These are phyloP conservation scores for Spatulosminthurus flaviceps DNA, from an alignment of 2,888 invertebrate genomes.

Conservation along the genomic window DNA sequence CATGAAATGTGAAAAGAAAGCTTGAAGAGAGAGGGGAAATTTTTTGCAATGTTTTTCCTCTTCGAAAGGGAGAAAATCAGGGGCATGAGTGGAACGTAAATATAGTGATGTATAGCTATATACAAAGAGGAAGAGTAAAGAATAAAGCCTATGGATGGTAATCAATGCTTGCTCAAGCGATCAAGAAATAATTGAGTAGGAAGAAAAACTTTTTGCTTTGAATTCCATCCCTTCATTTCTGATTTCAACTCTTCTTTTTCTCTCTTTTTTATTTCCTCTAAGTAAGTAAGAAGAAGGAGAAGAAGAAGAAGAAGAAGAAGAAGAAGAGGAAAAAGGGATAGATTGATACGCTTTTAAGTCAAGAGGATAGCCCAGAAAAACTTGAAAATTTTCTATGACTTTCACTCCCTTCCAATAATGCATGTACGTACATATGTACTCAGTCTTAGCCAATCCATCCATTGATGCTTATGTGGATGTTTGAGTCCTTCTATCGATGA, in stretches of 20 bases:
- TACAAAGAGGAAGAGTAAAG: background rate
- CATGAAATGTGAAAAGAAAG: no score
- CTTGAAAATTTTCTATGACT: background rate
- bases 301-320: no score
- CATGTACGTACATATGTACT: no score
- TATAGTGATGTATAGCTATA: background rate
- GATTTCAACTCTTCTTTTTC: constrained; percentile 41
- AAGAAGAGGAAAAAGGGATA: background rate
- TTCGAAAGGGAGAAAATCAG: background rate
- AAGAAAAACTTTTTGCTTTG: constrained; percentile 41
- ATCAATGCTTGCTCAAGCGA: constrained; percentile 54
- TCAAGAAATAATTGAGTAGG: constrained; percentile 50
- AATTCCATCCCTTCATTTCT: constrained; percentile 46
- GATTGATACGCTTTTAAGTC: background rate
- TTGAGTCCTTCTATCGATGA: constrained; percentile 26
- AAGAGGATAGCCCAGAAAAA: background rate
- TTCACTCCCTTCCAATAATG: background rate
- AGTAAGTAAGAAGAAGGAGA: background rate
- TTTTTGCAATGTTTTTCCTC: constrained; percentile 38
- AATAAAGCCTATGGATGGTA: constrained; percentile 37
- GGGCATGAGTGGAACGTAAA: background rate
- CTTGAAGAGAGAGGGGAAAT: constrained; percentile 7
- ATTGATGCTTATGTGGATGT: constrained; percentile 15
- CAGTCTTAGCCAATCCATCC: background rate
- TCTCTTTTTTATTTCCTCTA: constrained; percentile 12